Evolutionary conservation across 2,113 vertebrate species (phyloP), one percentile per base, ranked within the genome.

Genomic region (Cinclus mexicanus): DNA sequence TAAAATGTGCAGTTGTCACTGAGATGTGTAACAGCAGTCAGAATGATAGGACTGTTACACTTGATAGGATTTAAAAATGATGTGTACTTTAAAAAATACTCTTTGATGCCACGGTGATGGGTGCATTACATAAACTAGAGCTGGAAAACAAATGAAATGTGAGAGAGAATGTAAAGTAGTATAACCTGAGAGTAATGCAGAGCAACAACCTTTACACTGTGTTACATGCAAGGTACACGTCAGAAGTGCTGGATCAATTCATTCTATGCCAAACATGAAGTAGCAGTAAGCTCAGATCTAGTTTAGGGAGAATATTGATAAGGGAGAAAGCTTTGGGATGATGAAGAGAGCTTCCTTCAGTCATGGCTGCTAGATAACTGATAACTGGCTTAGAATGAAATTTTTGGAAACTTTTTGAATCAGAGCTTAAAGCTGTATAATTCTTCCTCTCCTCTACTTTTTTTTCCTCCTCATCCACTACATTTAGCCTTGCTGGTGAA

Each of bases 61-160:
- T 92, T 94, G 95, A 93, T 84, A 94, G 93, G 94, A 97, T 97
- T 97, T 95, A 46, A 96, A 97, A 93, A 91, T 95, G 83, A 68
- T 91, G 37, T 82, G 87, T 67, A 60, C 91, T 95, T 97, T 88
- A 90, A 95, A 94, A 95, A 97, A 74, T 26, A 84, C 88, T 53
- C 53, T 80, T 91, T 91, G 96, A 95, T 96, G 91, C 75, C 81
- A 88, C 11, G 23, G 55, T 89, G 94, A 94, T 92, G 91, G 90
- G 93, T 79, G 94, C 67, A 64, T 88, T 91, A 72, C 86, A 72
- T 63, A 80, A 67, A 81, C 64, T 28, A 39, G 53, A 44, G 39
- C 55, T 82, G 93, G 85, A 53, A 95, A 94, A 71, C 44, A 89
- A 79, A 91, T 57, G 68, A 41, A 94, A 82, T 33, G 61, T 72